Percentiles rank a stretch among this genome's conserved stretches.
Conservation (phyloP, 2,797 vertebrate genomes). For the Caiman crocodilus region DNA sequence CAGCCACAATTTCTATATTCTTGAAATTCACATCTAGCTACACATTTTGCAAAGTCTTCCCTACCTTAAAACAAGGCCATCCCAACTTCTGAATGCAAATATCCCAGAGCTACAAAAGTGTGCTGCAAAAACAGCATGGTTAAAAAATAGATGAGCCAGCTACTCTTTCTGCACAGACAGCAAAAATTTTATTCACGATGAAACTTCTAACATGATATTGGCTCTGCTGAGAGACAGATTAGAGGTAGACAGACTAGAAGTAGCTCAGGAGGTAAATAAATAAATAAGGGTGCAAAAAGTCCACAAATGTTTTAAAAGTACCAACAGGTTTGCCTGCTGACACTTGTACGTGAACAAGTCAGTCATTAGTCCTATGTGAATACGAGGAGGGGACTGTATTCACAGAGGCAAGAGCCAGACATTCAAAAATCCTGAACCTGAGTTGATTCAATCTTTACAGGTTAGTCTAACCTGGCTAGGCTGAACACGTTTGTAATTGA, state of each 20-base stretch:
- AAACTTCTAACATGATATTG: background rate
- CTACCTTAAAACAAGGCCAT: background rate
- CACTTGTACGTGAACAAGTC: background rate
- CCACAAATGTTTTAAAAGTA: background rate
- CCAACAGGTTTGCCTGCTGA: background rate
- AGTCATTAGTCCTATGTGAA: background rate
- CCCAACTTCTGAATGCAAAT: background rate
- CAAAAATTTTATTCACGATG: background rate
- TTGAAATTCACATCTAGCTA: background rate
- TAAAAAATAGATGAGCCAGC: background rate
- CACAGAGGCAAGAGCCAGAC: no score
- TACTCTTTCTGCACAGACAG: background rate
- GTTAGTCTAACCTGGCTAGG: no score
- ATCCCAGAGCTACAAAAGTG: background rate
- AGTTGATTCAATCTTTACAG: no score
- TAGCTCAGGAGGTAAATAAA: no score
- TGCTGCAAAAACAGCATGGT: background rate
- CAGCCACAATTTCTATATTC: background rate
- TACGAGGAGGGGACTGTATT: no score
- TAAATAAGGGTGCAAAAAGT: background rate
- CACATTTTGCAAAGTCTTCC: background rate
- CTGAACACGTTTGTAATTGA: no score
- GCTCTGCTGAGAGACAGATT: background rate
- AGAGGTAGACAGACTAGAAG: background rate
- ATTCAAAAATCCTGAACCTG: no score